phyloP scores from a whole-genome alignment of 1,140 invertebrate species.

The Danaus plexippus region DNA sequence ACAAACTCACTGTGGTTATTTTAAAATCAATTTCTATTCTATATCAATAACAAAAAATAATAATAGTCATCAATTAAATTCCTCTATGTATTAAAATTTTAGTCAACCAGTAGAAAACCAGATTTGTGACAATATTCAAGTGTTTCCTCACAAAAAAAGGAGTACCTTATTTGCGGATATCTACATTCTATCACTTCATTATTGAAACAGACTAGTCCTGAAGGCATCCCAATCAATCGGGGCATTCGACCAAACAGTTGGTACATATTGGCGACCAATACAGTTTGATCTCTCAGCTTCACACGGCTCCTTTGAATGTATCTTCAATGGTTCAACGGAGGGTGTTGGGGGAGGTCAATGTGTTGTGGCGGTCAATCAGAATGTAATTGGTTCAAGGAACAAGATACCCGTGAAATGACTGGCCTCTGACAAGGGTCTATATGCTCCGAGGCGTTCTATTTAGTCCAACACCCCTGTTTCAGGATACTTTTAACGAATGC shows the following conservation, averaged over 20 bases:
- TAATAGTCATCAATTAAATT: too few species aligned
- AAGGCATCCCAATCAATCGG: constrained; percentile 51
- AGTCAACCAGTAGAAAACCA: too few species aligned
- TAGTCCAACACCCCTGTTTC: constrained; percentile 35
- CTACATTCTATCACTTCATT: constrained; percentile 44
- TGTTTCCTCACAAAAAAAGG: too few species aligned
- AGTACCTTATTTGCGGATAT: constrained; percentile 1
- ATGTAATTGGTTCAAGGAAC: constrained; percentile 56
- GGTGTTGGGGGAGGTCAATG: constrained; percentile 18
- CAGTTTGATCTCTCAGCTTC: constrained; percentile 24
- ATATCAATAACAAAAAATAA: too few species aligned
- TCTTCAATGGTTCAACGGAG: not conserved
- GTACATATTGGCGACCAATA: constrained; percentile 33
- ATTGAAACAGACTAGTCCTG: constrained; percentile 45
- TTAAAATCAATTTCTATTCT: too few species aligned
- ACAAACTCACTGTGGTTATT: too few species aligned
- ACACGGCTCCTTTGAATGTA: constrained; percentile 6
- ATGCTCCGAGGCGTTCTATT: constrained; percentile 44
- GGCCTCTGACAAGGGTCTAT: constrained; percentile 54
- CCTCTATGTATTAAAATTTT: too few species aligned
- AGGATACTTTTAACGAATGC: constrained; percentile 16
- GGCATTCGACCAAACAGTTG: constrained; percentile 52
- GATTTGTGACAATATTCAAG: too few species aligned
- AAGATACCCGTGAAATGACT: constrained; percentile 66
- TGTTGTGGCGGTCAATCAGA: constrained; percentile 51